phyloP scores from a whole-genome alignment of 2,113 vertebrate genomes.

The Lophura nycthemera region DNA sequence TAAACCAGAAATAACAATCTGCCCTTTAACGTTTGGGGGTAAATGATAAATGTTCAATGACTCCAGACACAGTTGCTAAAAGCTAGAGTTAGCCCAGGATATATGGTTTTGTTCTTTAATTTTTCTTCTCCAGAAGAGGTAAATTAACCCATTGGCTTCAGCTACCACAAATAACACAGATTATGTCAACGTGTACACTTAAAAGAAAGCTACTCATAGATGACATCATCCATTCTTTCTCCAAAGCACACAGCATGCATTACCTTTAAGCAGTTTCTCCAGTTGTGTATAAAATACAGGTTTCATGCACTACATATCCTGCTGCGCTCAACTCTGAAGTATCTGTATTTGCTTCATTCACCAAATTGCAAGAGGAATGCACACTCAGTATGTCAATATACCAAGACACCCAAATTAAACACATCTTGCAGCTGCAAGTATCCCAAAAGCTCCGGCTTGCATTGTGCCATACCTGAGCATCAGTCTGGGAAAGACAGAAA shows the following conservation, averaged over 20 bases:
- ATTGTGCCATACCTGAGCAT: neutral
- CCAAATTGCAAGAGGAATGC: neutral
- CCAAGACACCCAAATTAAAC: neutral
- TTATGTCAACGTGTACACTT: neutral
- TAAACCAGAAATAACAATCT: slow-evolving; percentile 41
- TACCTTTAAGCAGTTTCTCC: neutral
- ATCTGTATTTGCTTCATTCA: neutral
- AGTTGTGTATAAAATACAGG: neutral
- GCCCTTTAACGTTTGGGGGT: slow-evolving; percentile 50
- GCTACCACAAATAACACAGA: neutral
- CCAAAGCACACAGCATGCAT: neutral
- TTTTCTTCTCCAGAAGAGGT: neutral
- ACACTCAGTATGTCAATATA: neutral
- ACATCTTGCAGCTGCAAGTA: neutral
- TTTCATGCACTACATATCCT: neutral
- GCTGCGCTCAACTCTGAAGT: neutral
- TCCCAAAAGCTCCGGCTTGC: neutral
- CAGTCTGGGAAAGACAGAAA: neutral
- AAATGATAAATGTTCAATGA: slow-evolving; percentile 48
- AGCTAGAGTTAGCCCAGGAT: slow-evolving; percentile 25
- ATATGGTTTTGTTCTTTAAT: neutral
- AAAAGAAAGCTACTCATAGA: neutral
- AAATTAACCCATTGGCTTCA: neutral
- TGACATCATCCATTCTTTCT: neutral
- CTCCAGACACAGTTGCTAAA: neutral